Evolutionary conservation across 2,797 vertebrate genomes (phyloP).

Genomic region (Lepilemur ruficaudatus): DNA sequence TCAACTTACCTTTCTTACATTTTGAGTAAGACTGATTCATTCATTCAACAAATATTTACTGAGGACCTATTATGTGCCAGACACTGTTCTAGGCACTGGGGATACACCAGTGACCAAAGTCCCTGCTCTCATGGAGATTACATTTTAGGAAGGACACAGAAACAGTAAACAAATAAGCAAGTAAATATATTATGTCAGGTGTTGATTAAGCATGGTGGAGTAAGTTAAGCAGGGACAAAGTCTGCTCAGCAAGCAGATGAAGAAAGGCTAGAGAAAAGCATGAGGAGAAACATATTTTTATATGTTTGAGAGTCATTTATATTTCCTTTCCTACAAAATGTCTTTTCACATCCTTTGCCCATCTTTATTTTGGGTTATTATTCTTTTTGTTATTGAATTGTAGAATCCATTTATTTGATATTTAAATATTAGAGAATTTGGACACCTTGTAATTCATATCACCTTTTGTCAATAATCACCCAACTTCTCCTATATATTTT

Average conservation of each 20-base stretch:
- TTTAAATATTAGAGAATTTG: slow-evolving; percentile 16
- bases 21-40: neutral
- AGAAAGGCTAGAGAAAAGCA: neutral
- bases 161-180: neutral
- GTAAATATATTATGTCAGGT: neutral
- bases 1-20: neutral
- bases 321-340: slow-evolving; percentile 37
- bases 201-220: neutral
- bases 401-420: neutral
- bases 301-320: neutral
- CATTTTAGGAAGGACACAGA: neutral
- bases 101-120: neutral
- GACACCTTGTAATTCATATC: neutral
- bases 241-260: neutral
- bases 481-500: neutral
- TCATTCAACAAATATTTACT: neutral
- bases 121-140: neutral
- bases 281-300: neutral
- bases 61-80: neutral
- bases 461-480: neutral
- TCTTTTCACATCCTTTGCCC: neutral
- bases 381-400: neutral
- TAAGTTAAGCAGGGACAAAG: neutral
- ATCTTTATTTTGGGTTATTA: neutral
- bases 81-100: neutral